Conservation (phyloP, 1,140 invertebrate genomes). For the silkworm (Bombyx mori) region ASM3026992v2 NC_085124.1:9063001-9063500, state of each 20-base stretch:
- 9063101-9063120: constrained; percentile 15
- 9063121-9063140: constrained; percentile 21
- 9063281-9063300: too few species aligned
- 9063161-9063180: constrained; percentile 38
- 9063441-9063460: constrained; percentile 32
- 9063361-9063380: not conserved
- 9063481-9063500: too few species aligned
- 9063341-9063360: not conserved
- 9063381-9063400: not conserved
- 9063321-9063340: not conserved
- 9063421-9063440: constrained; percentile 3
- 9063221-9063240: constrained; percentile 57
- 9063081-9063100: not conserved
- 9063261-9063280: too few species aligned
- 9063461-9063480: too few species aligned
- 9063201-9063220: constrained; percentile 44
- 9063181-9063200: constrained; percentile 37
- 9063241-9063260: constrained; percentile 25
- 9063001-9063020: too few species aligned
- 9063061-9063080: not conserved
- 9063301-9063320: too few species aligned
- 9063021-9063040: too few species aligned
- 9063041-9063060: not conserved
- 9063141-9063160: constrained; percentile 20
- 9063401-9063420: not conserved